Conservation (phyloP, 2,113 vertebrate genomes). For the Ptychochromis oligacanthus region DNA sequence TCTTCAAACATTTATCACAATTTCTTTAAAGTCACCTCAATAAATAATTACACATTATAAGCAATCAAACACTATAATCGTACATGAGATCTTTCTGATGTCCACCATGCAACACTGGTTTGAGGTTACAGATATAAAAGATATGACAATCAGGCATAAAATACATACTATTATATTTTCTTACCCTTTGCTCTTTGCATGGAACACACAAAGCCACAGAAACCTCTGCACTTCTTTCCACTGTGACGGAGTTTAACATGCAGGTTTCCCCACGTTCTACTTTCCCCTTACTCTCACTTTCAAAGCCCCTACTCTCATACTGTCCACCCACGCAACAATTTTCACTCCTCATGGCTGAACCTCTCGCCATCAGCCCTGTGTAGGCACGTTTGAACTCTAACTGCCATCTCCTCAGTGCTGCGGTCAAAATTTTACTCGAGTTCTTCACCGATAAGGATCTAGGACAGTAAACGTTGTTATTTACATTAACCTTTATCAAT, state of each 20-base stretch:
- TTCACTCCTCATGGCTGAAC: not conserved
- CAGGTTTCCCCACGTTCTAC: slow-evolving; percentile 11
- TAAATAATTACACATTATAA: not conserved
- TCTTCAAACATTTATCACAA: not conserved
- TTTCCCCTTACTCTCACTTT: not conserved
- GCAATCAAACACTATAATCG: not conserved
- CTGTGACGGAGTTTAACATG: not conserved
- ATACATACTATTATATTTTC: not conserved
- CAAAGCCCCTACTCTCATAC: not conserved
- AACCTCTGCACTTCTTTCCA: not conserved
- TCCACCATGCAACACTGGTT: not conserved
- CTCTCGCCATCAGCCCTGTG: not conserved
- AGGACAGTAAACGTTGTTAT: not conserved
- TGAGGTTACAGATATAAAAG: not conserved
- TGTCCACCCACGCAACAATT: slow-evolving; percentile 31
- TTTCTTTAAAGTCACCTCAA: not conserved
- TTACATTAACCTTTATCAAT: not conserved
- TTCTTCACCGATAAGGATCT: not conserved
- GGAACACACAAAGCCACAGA: slow-evolving; percentile 9
- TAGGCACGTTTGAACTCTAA: not conserved
- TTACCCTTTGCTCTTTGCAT: not conserved
- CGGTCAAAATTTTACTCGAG: not conserved
- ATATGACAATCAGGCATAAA: not conserved
- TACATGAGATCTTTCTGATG: not conserved
- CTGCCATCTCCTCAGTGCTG: not conserved